Percentiles rank a stretch among this genome's conserved stretches.
These are phyloP conservation scores for Cristatella mucedo DNA, from an alignment of 2,888 invertebrate species.

Conservation along the genomic window DNA sequence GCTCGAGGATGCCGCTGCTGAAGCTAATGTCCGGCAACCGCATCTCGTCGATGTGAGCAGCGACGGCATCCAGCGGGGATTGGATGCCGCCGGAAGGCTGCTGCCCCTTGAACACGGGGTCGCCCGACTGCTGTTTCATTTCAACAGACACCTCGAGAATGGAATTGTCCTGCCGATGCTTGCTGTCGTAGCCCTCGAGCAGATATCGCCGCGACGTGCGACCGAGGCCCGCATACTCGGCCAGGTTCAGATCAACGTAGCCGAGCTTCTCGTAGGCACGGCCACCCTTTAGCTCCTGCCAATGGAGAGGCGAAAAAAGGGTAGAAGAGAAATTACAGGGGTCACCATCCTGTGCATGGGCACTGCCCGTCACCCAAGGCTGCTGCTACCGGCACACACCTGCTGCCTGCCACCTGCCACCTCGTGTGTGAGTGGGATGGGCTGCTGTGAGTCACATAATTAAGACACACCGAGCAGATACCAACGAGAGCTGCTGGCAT, in stretches of 20 bases:
- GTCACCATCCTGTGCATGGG: no score
- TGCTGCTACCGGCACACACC: not conserved
- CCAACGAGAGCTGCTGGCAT: not conserved
- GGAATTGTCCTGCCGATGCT: slow-evolving; percentile 86
- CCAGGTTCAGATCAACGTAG: slow-evolving; percentile 88
- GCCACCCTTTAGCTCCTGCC: slow-evolving; percentile 56
- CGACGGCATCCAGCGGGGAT: no score
- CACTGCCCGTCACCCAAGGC: not conserved
- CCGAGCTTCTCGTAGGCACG: slow-evolving; percentile 84
- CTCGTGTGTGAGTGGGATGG: not conserved
- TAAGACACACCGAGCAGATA: not conserved
- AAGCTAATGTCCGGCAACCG: no score
- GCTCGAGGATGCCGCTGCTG: no score
- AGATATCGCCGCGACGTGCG: slow-evolving; percentile 68
- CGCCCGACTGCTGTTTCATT: slow-evolving; percentile 86
- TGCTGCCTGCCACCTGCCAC: not conserved
- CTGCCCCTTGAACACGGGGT: slow-evolving; percentile 95
- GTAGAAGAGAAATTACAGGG: no score
- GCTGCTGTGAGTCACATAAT: slow-evolving; percentile 3
- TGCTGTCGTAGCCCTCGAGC: slow-evolving; percentile 82
- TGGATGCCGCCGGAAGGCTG: no score
- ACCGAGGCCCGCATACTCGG: slow-evolving; percentile 87
- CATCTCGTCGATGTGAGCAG: no score
- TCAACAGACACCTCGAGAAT: slow-evolving; percentile 66
- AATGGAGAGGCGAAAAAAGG: slow-evolving; percentile 12